These are phyloP conservation scores for Scolopax mira DNA, from an alignment of 2,113 vertebrate species.

Conservation along the genomic window DNA sequence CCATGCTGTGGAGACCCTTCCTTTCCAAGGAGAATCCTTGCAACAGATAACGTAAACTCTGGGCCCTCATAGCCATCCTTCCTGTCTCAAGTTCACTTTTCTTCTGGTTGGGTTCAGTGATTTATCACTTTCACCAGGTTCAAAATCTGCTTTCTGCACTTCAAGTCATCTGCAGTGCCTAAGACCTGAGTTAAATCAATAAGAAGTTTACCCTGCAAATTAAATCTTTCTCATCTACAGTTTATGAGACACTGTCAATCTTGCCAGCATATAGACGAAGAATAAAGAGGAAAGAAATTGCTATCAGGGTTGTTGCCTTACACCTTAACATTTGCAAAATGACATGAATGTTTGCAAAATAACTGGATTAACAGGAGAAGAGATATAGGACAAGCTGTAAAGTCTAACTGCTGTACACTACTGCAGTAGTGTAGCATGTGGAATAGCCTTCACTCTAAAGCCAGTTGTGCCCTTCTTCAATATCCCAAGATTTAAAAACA, in stretches of 20 bases:
- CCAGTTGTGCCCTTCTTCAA: not conserved
- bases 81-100: not conserved
- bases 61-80: not conserved
- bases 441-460: not conserved
- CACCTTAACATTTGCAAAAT: not conserved
- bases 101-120: not conserved
- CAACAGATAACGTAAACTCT: not conserved
- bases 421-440: not conserved
- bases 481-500: not conserved
- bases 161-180: not conserved
- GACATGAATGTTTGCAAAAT: not conserved
- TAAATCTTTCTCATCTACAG: not conserved
- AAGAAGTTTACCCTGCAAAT: not conserved
- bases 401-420: not conserved
- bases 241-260: not conserved
- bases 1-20: not conserved
- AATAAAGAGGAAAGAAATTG: not conserved
- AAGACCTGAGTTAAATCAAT: not conserved
- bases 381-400: not conserved
- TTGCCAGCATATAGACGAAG: not conserved
- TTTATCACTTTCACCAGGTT: not conserved
- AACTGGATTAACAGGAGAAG: not conserved
- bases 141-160: not conserved
- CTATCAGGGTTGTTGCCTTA: not conserved
- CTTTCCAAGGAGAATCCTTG: not conserved